Evolutionary conservation across 1,140 invertebrate species (phyloP), one percentile per base, ranked within the genome.

Genomic region (Drosophila kikkawai): DNA sequence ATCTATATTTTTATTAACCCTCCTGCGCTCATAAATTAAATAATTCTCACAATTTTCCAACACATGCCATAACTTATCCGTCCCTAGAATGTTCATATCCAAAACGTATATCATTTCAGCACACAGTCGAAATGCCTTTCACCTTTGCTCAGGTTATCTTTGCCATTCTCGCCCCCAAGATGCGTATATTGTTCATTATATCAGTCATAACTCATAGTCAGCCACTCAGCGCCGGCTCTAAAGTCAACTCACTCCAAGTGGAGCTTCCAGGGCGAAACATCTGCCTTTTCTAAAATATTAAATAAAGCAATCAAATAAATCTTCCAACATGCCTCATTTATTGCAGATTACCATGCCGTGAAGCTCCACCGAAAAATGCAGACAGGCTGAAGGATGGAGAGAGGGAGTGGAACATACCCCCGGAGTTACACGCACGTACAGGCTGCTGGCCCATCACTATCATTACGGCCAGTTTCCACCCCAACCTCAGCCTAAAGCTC

Each of bases 281-380:
- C 84, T 88, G 84, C 85, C 85, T 90, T 69, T 67, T 90, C 78
- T 88, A 88, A 90, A 88, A 88, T 88, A 88, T 88, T 90, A 90
- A 88, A 88, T 88, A 88, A 88, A 88, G 85, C 85, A 90, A 91
- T 91, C 87, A 91, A 91, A 91, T 91, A 91, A 91, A 91, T 91
- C 87, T 91, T 91, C 80, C 83, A 91, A 87, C 87, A 91, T 91
- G 87, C 87, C 87, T 91, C 87, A 91, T 91, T 91, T 91, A 91
- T 91, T 91, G 87, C 87, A 91, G 87, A 91, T 91, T 91, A 91
- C 88, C 83, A 91, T 69, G 50, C 75, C 75, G 71, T 58, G 44
- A 17, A 68, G 51, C 65, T 68, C 56, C 57, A 48, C 65, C 68
- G 51, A 59, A 79, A 79, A 71, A 58, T 61, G 67, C 73, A 55